phyloP scores from a whole-genome alignment of 2,888 invertebrate species.

The Harpalus rubripes region DNA sequence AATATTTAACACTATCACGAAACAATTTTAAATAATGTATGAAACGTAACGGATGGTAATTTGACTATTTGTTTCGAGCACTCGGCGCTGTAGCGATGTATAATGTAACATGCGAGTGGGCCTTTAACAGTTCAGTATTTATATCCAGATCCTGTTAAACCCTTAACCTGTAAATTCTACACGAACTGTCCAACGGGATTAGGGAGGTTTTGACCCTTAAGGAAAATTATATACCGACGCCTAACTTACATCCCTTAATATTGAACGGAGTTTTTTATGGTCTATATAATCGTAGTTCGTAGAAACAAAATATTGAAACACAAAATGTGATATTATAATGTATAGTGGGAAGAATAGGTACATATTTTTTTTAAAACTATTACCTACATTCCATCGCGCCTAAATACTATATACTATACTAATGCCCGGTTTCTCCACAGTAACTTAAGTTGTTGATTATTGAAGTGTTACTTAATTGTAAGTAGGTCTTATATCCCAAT shows the following conservation, averaged over 20 bases:
- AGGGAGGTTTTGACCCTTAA: slow-evolving; percentile 47
- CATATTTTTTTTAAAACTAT: no score
- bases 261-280: neutral
- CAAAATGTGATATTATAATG: no score
- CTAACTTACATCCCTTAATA: slow-evolving; percentile 22
- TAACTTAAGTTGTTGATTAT: no score
- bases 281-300: no score
- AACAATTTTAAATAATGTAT: slow-evolving; percentile 25
- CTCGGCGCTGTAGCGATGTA: neutral
- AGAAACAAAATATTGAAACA: no score
- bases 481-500: no score
- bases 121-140: slow-evolving; percentile 42
- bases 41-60: slow-evolving; percentile 2
- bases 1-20: slow-evolving; percentile 14
- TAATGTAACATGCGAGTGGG: slow-evolving; percentile 6
- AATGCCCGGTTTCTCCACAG: no score
- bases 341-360: no score
- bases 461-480: no score
- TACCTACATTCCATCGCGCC: no score
- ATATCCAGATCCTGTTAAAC: slow-evolving; percentile 28
- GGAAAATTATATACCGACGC: slow-evolving; percentile 37
- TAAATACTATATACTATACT: no score
- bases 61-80: slow-evolving; percentile 21
- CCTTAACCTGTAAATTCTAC: slow-evolving; percentile 40
- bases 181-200: slow-evolving; percentile 46